A percentile compares a stretch with the other conserved stretches of the same genome.
phyloP scores from a whole-genome alignment of 2,113 vertebrate species.

The Acrocephalus kingi region DNA sequence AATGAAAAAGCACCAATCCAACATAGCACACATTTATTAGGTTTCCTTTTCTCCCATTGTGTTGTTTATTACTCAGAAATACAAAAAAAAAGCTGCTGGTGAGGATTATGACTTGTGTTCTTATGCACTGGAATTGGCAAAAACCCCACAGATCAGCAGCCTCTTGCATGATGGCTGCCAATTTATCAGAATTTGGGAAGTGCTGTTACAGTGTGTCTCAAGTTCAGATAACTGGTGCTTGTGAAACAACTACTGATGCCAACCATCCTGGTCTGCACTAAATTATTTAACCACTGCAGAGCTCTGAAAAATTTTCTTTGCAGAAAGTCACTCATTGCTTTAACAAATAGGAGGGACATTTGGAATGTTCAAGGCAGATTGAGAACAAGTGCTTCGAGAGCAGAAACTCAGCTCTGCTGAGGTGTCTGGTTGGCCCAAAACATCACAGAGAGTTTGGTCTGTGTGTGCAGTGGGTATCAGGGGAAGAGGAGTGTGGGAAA shows the following conservation, averaged over 20 bases:
- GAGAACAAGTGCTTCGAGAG: background rate
- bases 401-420: background rate
- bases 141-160: background rate
- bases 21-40: background rate
- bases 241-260: background rate
- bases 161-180: background rate
- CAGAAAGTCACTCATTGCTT: background rate
- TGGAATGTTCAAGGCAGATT: background rate
- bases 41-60: background rate
- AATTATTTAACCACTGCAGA: background rate
- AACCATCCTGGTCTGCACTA: background rate
- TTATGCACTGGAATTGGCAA: background rate
- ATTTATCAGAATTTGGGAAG: background rate
- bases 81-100: background rate
- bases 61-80: background rate
- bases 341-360: background rate
- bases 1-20: background rate
- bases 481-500: background rate
- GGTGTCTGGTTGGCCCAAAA: background rate
- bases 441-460: background rate
- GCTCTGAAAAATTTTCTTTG: background rate
- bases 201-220: background rate
- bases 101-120: background rate
- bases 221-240: background rate
- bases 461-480: background rate